Base-by-base conservation (phyloP, 1,140 invertebrate genomes). In the Drosophila busckii region DNA sequence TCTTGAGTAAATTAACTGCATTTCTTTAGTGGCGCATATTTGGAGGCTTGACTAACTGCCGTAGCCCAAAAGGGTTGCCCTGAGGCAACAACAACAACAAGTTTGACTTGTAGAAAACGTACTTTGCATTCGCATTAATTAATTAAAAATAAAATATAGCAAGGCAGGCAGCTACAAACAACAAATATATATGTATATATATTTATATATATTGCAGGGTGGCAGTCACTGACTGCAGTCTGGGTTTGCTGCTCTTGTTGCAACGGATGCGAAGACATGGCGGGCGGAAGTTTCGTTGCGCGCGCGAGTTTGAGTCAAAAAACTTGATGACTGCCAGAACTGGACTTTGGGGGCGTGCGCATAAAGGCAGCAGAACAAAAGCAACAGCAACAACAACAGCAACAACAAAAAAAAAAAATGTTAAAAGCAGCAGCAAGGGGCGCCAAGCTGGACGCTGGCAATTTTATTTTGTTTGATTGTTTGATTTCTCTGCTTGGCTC, bases 81-180 rank as follows among this genome's bases (percentile, higher is more conserved):
- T 37, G 58, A 17, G 26, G 50, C 68, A 54, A 70, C 75, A 75
- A 70, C 76, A 82, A 82, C n/a, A 82, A 82, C 75, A 82, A 82
- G 75, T 82, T 82, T 82, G 70, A 78, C 82, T 84, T 85, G 82
- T 85, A 84, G 82, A 85, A 84, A 75, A 70, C 68, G 73, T 84
- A 84, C 80, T 84, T 84, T 84, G 71, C 80, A 76, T 82, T 84
- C 80, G 76, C 82, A 84, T 84, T 84, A 84, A 84, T 84, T 84
- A 84, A 84, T 84, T 84, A 84, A 84, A 84, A 84, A 85, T 82
- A 82, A 82, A 82, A 82, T 83, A 82, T 75, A 71, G 38, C 53
- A 50, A 60, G 40, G 53, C 54, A 58, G 45, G 54, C 44, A 48
- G 37, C 42, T 23, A 56, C 48, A 40, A 31, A 9, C 13, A 20